Evolutionary conservation across 1,140 invertebrate genomes (phyloP), one percentile per base, ranked within the genome.

Genomic region (Drosophila sturtevanti): DNA sequence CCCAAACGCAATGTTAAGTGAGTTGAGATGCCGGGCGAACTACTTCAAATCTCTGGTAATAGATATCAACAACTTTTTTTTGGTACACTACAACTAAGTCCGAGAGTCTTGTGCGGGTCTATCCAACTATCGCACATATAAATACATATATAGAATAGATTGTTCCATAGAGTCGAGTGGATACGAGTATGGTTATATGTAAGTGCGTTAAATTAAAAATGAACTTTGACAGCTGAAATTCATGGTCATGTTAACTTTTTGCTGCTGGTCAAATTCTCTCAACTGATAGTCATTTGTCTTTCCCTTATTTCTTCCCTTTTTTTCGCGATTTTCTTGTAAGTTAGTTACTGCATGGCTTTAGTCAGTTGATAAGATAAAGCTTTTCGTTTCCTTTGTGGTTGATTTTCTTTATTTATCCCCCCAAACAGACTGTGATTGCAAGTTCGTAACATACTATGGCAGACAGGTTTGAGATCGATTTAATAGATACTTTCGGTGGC

Each of bases 161-260:
- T 86, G 74, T 74, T 80, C 68, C 65, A 65, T 70, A 27, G 21
- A 51, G 71, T 48, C 41, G 41, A 48, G 41, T 48, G 41, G 2
- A 31, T 68, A 51, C 75, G 64, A 61, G 60, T 68, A 67, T 65
- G 14, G 14, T 21, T 54, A 12, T 35, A 16, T 63, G 58, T 76
- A 52, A 41, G 64, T 63, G 52, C 37, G 67, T 69, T 81, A 85
- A 85, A 85, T 85, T 85, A 85, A 85, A 85, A 86, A 85, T 81
- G 81, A 85, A 85, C 81, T 86, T 85, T 85, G 81, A 65, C 81
- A 85, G 81, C 81, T 81, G 64, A 66, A 85, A 85, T 85, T 85
- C 81, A 85, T 85, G 81, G 81, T 85, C 81, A 85, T 85, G 81
- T 86, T 86, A 85, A 85, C 77, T 85, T 85, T 77, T 85, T 85